Evolutionary conservation across 2,797 vertebrate genomes (phyloP), one percentile per base, ranked within the genome.

Genomic region (Manis pentadactyla): DNA sequence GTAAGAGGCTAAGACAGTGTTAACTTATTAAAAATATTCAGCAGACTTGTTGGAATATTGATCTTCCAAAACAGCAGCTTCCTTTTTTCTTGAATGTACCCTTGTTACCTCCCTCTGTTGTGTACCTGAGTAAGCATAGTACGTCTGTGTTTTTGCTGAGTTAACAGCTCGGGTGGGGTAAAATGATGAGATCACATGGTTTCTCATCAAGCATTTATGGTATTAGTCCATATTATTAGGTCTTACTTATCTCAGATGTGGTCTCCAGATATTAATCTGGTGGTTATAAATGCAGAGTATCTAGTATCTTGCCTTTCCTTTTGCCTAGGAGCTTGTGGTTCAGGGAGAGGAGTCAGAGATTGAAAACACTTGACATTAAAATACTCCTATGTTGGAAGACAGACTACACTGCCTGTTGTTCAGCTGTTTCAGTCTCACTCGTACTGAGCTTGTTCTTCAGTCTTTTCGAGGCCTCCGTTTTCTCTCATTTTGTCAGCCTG

Each of bases 11-110:
- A 69, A 83, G 25, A 64, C 53, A 74, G 5, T 77, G 5, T 90
- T 90, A 57, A 79, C 34, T 74, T 75, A 85, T 94, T 77, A 81
- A 90, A 91, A 84, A 55, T 95, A 66, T 59, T 95, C 25, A 74
- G 7, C 63, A 57, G 15, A 55, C 17, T 81, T 84, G 29, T 63
- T 84, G 31, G 7, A 74, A 0, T 77, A n/a, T 81, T 68, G 8
- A n/a, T 84, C 42, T 53, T 94, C 68, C 71, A 39, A 94, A 90
- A 69, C 2, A 5, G 61, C 68, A 82, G 27, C 61, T 89, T 23
- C 39, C 49, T 94, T 87, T 89, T 86, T 78, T 96, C 34, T 78
- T 69, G 19, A 74, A 42, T 57, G n/a, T 51, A 13, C 3, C 4
- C 29, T 87, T 10, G 29, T 39, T 85, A 34, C 29, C 75, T 85